Evolutionary conservation across 2,113 vertebrate genomes (phyloP), one percentile per base, ranked within the genome.

Genomic region (Solea solea): DNA sequence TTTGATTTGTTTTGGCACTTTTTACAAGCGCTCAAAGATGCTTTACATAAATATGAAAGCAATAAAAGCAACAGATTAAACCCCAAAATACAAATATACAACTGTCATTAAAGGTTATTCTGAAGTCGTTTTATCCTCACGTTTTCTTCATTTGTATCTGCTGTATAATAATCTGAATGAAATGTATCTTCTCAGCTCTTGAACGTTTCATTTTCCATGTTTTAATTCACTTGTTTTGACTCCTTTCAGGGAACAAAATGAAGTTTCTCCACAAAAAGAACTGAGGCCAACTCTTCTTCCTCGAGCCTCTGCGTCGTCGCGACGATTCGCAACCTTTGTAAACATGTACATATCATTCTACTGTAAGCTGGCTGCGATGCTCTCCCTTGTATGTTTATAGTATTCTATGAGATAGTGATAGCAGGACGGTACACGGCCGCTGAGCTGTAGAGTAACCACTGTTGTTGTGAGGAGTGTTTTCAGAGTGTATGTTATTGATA

Each of bases 251-350:
- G 84, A 99, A 94, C 91, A 99, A 98, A 94, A 98, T 99, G 97
- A 99, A 97, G 92, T 98, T 98, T 86, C 97, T 99, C 69, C 97
- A 99, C 92, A 99, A 99, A 95, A 99, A 98, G 94, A 99, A 94
- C 92, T 98, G 91, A 95, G 58, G 50, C 50, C 63, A 64, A 25
- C 34, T 10, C 54, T 6, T 53, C 14, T 50, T 82, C 80, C 50
- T 68, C 77, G 49, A 64, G 56, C 64, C 58, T 64, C 52, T 69
- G 58, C 76, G 63, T 83, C 65, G 59, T 69, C 21, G 21, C 21
- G 63, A 63, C 49, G 66, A 78, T 69, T 81, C 63, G 21, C 21
- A 21, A 21, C 21, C 21, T 21, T 71, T 54, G 56, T 72, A 81
- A 74, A 88, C 70, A 45, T 94, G 91, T 94, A 93, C 72, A 94